phyloP scores from a whole-genome alignment of 2,888 invertebrate genomes.

The Pristionchus maxplancki region DNA sequence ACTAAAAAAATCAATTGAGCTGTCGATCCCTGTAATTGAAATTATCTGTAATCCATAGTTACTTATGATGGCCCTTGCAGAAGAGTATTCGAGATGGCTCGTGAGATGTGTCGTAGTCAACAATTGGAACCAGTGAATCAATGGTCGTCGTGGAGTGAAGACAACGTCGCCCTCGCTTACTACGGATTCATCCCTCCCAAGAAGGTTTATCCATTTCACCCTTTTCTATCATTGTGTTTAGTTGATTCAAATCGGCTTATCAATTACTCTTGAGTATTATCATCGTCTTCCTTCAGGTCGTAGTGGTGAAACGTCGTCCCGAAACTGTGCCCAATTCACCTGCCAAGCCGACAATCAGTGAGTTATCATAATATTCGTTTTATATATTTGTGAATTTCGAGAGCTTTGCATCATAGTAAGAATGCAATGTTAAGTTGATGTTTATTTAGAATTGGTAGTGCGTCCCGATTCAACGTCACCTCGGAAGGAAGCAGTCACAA shows the following conservation, averaged over 20 bases:
- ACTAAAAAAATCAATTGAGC: too few species aligned
- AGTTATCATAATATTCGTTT: not conserved
- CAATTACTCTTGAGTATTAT: not conserved
- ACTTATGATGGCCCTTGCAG: too few species aligned
- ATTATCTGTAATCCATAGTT: too few species aligned
- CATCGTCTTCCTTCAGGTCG: too few species aligned
- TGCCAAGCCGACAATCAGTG: not conserved
- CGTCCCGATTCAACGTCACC: slow-evolving; percentile 7
- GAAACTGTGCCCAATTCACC: slow-evolving; percentile 26
- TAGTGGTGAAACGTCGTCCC: not conserved
- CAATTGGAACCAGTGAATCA: slow-evolving; percentile 47
- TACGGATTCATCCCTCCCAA: slow-evolving; percentile 52
- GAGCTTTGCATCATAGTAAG: too few species aligned
- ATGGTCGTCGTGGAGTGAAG: slow-evolving; percentile 53
- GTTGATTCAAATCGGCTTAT: too few species aligned
- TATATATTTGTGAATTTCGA: not conserved
- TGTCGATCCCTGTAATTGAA: too few species aligned
- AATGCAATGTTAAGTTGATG: too few species aligned
- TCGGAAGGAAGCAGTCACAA: not conserved
- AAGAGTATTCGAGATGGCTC: slow-evolving; percentile 61
- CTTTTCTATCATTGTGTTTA: too few species aligned
- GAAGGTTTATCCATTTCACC: not conserved
- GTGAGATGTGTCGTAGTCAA: slow-evolving; percentile 60
- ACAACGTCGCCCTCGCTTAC: slow-evolving; percentile 52
- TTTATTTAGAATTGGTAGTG: not conserved